Base-by-base conservation (phyloP, 2,113 vertebrate species). In the Australoheros scitulus region DNA sequence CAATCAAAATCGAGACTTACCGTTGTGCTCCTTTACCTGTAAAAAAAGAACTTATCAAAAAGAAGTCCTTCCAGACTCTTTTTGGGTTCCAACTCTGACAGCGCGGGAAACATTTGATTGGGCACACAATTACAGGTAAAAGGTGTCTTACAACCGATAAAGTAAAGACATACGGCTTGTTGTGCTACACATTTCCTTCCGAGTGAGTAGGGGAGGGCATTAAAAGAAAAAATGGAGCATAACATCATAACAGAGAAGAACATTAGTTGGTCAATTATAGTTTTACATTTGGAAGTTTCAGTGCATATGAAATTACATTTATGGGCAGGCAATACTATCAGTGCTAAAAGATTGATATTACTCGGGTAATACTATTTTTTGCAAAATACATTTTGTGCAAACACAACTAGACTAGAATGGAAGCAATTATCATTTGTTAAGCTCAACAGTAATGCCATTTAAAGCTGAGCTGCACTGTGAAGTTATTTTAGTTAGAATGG, bases 1-100 rank as follows among this genome's bases (percentile, higher is more conserved):
- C 92, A 95, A 94, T 95, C 95, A 95, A 95, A 96, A 95, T 94
- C 90, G 10, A 80, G 78, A 96, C 96, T 96, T 96, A 96, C 96
- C 95, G 92, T 95, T 61, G 61, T 87, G 91, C 89, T 94, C 93
- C 92, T 79, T 90, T 83, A 92, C 91, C 95, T 95, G 94, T 74
- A 93, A 94, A 88, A 88, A 91, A 94, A 88, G 87, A 91, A 74
- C 79, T 84, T 79, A 82, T 83, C 58, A 88, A 82, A 90, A 81
- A 89, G 70, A 92, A 64, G 56, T 88, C 77, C 82, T 75, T 74
- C 58, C 24, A 14, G 43, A 79, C 82, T 89, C 61, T 88, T 88
- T 92, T 81, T 72, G 56, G 82, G 34, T 50, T 80, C 84, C 85
- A 58, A 79, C 63, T 88, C 87, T 76, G 77, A 85, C 55, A 63